Percentiles rank a stretch among this genome's conserved stretches.
phyloP scores from a whole-genome alignment of 2,113 vertebrate species.

The Uria aalge region DNA sequence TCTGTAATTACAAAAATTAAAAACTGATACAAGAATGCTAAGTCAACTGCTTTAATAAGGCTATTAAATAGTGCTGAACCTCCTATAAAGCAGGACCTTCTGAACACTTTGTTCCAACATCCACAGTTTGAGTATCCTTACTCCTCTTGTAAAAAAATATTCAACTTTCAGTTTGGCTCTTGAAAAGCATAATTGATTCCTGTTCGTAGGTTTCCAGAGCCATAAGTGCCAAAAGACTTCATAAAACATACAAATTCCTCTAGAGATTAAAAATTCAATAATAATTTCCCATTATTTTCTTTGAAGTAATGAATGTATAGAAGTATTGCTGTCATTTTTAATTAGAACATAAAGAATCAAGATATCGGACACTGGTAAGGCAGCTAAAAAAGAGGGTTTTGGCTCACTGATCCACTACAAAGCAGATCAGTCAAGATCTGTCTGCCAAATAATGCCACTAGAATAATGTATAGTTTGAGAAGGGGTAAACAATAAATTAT shows the following conservation, averaged over 20 bases:
- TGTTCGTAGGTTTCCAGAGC: neutral
- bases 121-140: neutral
- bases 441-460: neutral
- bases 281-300: neutral
- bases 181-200: neutral
- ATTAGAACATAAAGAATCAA: neutral
- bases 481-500: neutral
- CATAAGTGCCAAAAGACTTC: neutral
- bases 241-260: neutral
- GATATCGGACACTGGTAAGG: neutral
- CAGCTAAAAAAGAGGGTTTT: neutral
- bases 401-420: neutral
- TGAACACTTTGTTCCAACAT: neutral
- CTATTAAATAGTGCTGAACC: neutral
- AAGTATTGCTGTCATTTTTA: neutral
- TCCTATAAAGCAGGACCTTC: neutral
- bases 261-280: neutral
- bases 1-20: neutral
- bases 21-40: neutral
- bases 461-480: neutral
- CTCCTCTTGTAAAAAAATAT: neutral
- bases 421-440: neutral
- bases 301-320: neutral
- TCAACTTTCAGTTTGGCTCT: neutral
- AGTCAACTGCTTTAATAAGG: neutral